A percentile compares a stretch with the other conserved stretches of the same genome.
Conservation (phyloP, 2,113 vertebrate genomes). For the Alethe castanea region DNA sequence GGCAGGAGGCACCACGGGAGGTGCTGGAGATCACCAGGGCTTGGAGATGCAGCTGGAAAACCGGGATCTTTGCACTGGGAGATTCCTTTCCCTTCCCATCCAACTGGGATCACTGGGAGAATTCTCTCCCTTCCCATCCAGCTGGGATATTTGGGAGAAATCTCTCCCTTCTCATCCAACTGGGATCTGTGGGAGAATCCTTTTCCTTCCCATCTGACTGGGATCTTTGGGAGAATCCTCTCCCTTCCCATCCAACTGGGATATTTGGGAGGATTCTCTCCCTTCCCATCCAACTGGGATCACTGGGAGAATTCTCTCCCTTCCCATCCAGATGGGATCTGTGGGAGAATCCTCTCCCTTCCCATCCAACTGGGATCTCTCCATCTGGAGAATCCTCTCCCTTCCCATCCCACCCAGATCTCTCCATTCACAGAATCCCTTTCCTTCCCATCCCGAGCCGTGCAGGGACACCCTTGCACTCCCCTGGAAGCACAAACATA, state of each 20-base stretch:
- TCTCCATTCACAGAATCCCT: too few relatives aligned
- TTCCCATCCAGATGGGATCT: too few relatives aligned
- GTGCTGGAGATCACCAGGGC: not conserved
- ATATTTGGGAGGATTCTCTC: not conserved
- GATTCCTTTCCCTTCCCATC: not conserved
- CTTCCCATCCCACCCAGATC: not conserved
- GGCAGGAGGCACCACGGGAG: not conserved
- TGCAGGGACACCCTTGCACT: accelerated
- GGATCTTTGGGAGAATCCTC: not conserved
- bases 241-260: too few relatives aligned
- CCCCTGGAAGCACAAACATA: accelerated
- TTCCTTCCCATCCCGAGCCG: accelerated
- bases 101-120: not conserved
- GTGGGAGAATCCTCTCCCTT: not conserved
- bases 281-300: not conserved
- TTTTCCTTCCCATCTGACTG: not conserved
- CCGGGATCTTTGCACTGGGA: not conserved
- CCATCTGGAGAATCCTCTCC: not conserved
- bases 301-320: not conserved
- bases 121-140: not conserved
- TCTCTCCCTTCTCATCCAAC: not conserved
- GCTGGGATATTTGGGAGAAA: accelerated
- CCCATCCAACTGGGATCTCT: too few relatives aligned
- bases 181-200: too few relatives aligned
- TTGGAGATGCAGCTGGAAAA: not conserved